A percentile compares a stretch with the other conserved stretches of the same genome.
Conservation (phyloP, 1,140 invertebrate species). For the Steinernema feltiae region DNA sequence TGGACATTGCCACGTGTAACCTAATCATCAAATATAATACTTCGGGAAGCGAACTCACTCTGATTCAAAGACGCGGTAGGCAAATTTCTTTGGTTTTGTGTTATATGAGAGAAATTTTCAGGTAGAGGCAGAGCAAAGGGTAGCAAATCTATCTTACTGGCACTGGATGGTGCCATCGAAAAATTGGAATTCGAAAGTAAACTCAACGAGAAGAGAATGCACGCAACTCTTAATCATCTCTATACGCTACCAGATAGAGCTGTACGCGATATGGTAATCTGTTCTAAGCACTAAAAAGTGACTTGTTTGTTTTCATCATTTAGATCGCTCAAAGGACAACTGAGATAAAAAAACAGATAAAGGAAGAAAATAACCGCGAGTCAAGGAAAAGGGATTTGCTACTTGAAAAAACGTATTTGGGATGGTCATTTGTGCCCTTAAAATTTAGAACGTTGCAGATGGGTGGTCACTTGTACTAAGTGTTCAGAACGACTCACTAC, state of each 20-base stretch:
- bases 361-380: not conserved
- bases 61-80: conserved; percentile 48
- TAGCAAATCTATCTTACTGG: not conserved
- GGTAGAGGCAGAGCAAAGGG: not conserved
- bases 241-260: not conserved
- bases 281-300: not conserved
- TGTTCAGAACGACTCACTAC: not conserved
- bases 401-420: not conserved
- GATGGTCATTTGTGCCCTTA: no score
- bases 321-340: no score
- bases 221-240: not conserved
- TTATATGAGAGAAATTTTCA: not conserved
- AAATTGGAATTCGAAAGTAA: not conserved
- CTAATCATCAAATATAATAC: conserved; percentile 58
- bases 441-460: no score
- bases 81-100: no score
- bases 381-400: not conserved
- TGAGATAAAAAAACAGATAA: not conserved
- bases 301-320: no score
- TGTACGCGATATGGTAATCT: not conserved
- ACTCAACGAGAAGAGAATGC: not conserved
- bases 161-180: not conserved
- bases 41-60: conserved; percentile 56
- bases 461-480: not conserved
- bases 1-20: conserved; percentile 59